These are phyloP conservation scores for Ceyx margarethae DNA, from an alignment of 2,113 vertebrate species.

Conservation along the genomic window DNA sequence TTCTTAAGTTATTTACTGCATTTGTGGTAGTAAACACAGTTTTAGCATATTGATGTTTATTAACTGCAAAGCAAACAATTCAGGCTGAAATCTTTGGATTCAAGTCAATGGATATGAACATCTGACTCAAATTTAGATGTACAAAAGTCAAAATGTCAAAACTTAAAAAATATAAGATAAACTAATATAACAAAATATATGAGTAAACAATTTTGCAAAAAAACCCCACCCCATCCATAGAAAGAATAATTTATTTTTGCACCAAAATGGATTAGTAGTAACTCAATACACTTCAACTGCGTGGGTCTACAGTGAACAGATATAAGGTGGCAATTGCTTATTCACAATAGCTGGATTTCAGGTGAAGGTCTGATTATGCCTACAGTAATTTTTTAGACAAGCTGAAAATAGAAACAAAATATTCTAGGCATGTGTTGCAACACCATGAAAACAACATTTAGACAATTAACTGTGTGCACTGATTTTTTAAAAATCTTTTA, in stretches of 20 bases:
- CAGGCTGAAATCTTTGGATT: background rate
- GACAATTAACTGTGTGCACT: background rate
- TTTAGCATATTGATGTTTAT: background rate
- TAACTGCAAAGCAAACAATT: background rate
- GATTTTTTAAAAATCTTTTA: background rate
- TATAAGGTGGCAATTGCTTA: background rate
- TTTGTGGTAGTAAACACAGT: background rate
- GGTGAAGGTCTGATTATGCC: background rate
- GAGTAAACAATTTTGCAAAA: background rate
- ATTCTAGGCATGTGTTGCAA: background rate
- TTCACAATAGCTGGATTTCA: background rate
- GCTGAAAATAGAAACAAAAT: background rate
- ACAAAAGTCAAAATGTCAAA: background rate
- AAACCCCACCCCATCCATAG: background rate
- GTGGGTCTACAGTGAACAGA: background rate
- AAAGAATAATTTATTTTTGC: background rate
- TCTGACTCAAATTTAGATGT: background rate
- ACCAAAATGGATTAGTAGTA: background rate
- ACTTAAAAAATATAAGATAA: background rate
- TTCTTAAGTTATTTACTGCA: background rate
- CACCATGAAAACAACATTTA: background rate
- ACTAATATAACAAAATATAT: background rate
- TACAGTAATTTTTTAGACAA: background rate
- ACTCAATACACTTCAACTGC: background rate
- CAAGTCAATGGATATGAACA: background rate